Evolutionary conservation across 1,140 invertebrate species (phyloP).

Genomic region (Diachasmimorpha longicaudata): DNA sequence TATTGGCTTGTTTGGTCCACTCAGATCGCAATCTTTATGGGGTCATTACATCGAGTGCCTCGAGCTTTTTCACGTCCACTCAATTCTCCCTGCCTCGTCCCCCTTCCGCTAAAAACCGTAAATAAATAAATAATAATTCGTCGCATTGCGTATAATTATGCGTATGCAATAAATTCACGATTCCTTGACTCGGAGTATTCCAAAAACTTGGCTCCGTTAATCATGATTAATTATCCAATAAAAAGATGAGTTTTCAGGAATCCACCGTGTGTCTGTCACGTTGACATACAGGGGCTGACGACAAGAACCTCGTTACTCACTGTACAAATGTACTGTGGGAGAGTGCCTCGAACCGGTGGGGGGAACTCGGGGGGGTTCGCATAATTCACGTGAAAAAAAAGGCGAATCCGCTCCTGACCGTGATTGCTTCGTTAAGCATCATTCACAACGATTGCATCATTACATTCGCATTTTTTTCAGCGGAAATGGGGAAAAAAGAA

Average conservation of each 20-base stretch:
- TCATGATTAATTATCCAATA: conserved; percentile 19
- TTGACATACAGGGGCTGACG: conserved; percentile 5
- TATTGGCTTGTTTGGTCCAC: conserved; percentile 16
- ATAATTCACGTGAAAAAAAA: conserved; percentile 18
- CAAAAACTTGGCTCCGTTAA: conserved; percentile 11
- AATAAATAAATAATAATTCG: conserved; percentile 2
- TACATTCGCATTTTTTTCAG: conserved; percentile 9
- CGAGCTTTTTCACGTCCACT: background rate
- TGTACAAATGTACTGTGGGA: conserved; percentile 10
- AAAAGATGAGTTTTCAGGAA: conserved; percentile 19
- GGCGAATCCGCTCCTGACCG: background rate
- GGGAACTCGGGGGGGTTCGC: background rate
- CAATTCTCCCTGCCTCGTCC: background rate
- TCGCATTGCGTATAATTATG: background rate
- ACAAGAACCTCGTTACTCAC: conserved; percentile 29
- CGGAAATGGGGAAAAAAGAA: background rate
- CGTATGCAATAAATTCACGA: conserved; percentile 8
- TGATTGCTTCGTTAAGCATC: conserved; percentile 29
- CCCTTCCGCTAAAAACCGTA: background rate
- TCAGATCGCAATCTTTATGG: conserved; percentile 12
- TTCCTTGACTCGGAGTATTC: background rate
- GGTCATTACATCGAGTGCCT: background rate
- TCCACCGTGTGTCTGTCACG: conserved; percentile 18
- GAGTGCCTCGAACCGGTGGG: background rate
- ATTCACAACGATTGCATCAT: conserved; percentile 17